Evolutionary conservation across 2,888 invertebrate genomes (phyloP).

Genomic region (Camponotus fellah): DNA sequence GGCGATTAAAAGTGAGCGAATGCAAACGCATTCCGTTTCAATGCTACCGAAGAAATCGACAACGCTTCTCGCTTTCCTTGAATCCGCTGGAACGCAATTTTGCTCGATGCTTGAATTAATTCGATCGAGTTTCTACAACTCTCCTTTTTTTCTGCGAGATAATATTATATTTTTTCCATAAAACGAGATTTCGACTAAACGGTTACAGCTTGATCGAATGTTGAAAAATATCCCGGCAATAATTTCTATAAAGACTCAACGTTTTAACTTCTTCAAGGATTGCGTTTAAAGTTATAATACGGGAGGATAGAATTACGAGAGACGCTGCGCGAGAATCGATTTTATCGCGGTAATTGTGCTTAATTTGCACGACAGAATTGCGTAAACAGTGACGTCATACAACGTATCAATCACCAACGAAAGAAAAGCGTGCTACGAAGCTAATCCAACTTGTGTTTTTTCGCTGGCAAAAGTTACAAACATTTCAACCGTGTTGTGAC

Average conservation of each 20-base stretch:
- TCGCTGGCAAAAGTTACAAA: constrained; percentile 30
- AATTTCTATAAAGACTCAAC: not conserved
- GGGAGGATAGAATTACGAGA: not conserved
- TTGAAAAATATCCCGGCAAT: not conserved
- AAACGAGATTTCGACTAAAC: not conserved
- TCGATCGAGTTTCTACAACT: not conserved
- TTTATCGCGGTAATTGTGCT: not conserved
- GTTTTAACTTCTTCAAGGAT: not conserved
- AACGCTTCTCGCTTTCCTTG: not conserved
- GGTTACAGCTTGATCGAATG: not conserved
- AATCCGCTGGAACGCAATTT: constrained; percentile 10
- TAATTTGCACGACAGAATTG: constrained; percentile 3
- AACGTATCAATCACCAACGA: constrained; percentile 15
- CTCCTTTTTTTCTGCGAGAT: not conserved
- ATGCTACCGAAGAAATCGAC: not conserved
- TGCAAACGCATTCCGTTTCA: constrained; percentile 11
- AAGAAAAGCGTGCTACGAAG: constrained; percentile 6
- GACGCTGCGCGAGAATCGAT: constrained; percentile 6
- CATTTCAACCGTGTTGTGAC: not conserved
- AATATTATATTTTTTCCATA: not conserved
- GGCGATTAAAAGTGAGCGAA: constrained; percentile 12
- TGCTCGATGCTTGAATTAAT: constrained; percentile 9
- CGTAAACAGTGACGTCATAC: constrained; percentile 17
- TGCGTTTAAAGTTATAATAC: not conserved
- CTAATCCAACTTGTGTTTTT: not conserved